phyloP scores from a whole-genome alignment of 2,797 vertebrate genomes.

The Muscicapa striata region DNA sequence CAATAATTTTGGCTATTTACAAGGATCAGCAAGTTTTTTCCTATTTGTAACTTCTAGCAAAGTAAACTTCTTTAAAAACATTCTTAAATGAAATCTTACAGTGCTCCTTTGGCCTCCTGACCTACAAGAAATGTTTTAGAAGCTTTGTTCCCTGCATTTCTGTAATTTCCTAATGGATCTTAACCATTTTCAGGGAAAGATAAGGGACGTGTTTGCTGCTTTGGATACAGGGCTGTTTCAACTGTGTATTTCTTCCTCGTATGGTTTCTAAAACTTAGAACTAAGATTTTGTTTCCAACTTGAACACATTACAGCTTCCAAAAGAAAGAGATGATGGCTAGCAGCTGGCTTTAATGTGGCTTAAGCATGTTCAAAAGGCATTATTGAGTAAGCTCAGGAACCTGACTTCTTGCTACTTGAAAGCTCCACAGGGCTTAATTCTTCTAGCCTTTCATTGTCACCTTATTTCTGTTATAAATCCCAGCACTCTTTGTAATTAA shows the following conservation, averaged over 20 bases:
- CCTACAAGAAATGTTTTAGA: background rate
- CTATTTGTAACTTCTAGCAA: background rate
- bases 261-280: background rate
- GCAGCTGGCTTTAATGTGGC: background rate
- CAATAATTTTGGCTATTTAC: background rate
- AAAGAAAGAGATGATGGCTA: background rate
- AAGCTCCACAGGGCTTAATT: conserved; percentile 29
- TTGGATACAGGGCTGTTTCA: background rate
- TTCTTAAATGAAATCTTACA: background rate
- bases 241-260: background rate
- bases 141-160: background rate
- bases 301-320: background rate
- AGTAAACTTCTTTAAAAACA: background rate
- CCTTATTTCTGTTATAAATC: conserved; percentile 31
- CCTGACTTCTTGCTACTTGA: conserved; percentile 17
- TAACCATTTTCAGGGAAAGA: background rate
- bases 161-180: background rate
- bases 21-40: background rate
- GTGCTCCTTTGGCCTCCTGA: background rate
- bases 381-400: conserved; percentile 8
- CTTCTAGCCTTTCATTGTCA: conserved; percentile 6
- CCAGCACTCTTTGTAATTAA: conserved; percentile 38
- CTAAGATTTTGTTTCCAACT: background rate
- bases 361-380: background rate
- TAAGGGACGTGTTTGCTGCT: background rate